Evolutionary conservation across 2,113 vertebrate genomes (phyloP), one percentile per base, ranked within the genome.

Genomic region (Oreochromis tanganicae): DNA sequence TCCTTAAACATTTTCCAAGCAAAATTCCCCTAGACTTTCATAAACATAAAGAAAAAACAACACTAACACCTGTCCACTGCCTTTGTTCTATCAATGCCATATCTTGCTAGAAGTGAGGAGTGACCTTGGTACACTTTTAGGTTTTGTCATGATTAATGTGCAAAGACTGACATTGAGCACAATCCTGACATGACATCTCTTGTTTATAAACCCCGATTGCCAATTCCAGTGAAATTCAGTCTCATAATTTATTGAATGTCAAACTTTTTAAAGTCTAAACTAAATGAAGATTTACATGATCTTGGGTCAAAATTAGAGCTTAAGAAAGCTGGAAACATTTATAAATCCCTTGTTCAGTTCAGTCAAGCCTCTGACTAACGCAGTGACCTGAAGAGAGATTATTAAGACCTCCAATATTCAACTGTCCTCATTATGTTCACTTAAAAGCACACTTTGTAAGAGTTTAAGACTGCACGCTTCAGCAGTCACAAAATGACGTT

Each of bases 221-320:
- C 56, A 59, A 16, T 41, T 34, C 50, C 4, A 24, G 29, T 71
- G 61, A 83, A 81, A 87, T 85, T 27, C 14, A 63, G 56, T 21
- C 1, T 84, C n/a, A 82, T 92, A 0, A 88, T 91, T 90, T 87
- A 93, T 80, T 89, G 16, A 91, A 36, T 19, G 36, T 14, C 1
- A 59, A 83, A 79, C 86, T 21, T 50, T 81, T 88, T 27, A 50
- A 7, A 81, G 88, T 81, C 48, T 59, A 56, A 81, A 71, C 56
- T 2, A 54, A 19, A 66, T 38, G 38, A 48, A 78, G 17, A 59
- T 82, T 87, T 78, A 68, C 89, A 91, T 87, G 48, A 89, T 36
- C 14, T 6, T 4, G 9, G 61, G 78, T 71, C 14, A 7, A 75
- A 89, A 54, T 66, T 6, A 3, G 16, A 41, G 19, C 81, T 73